phyloP scores from a whole-genome alignment of 1,140 invertebrate genomes.

The Macrosteles quadrilineatus region DNA sequence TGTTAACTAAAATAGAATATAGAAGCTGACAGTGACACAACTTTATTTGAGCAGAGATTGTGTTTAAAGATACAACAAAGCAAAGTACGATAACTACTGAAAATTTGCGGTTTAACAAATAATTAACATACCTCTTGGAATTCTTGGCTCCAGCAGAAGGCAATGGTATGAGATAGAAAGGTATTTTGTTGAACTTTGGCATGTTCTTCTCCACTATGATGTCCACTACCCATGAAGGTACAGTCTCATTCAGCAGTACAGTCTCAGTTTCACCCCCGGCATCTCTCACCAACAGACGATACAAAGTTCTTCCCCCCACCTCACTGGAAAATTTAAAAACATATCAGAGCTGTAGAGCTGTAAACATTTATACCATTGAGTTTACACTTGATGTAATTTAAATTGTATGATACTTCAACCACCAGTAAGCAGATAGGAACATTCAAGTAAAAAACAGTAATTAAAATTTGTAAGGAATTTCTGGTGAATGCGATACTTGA shows the following conservation, averaged over 20 bases:
- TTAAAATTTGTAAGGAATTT: too few relatives aligned
- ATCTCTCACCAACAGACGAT: slow-evolving; percentile 87
- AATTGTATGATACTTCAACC: too few relatives aligned
- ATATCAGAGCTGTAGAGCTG: slow-evolving; percentile 17
- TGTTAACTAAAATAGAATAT: too few relatives aligned
- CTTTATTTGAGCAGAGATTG: too few relatives aligned
- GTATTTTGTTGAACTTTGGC: slow-evolving; percentile 96
- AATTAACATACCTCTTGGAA: slow-evolving; percentile 80
- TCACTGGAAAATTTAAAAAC: slow-evolving; percentile 65
- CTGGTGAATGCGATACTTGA: too few relatives aligned
- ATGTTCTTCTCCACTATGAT: slow-evolving; percentile 92
- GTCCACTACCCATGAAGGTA: slow-evolving; percentile 95
- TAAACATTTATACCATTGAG: slow-evolving; percentile 26
- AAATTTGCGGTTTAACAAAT: too few relatives aligned
- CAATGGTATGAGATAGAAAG: slow-evolving; percentile 95
- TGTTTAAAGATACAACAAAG: too few relatives aligned
- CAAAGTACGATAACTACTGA: too few relatives aligned
- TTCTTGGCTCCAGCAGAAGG: slow-evolving; percentile 86
- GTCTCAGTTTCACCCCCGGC: slow-evolving; percentile 95
- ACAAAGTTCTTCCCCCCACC: slow-evolving; percentile 90
- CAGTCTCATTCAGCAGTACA: slow-evolving; percentile 88
- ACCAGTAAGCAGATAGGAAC: too few relatives aligned
- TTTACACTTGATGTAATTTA: too few relatives aligned
- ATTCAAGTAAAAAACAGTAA: too few relatives aligned
- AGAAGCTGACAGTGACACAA: too few relatives aligned